A percentile compares a stretch with the other conserved stretches of the same genome.
Evolutionary conservation across 1,140 invertebrate genomes (phyloP).

Genomic region (Pteromalus puparum): DNA sequence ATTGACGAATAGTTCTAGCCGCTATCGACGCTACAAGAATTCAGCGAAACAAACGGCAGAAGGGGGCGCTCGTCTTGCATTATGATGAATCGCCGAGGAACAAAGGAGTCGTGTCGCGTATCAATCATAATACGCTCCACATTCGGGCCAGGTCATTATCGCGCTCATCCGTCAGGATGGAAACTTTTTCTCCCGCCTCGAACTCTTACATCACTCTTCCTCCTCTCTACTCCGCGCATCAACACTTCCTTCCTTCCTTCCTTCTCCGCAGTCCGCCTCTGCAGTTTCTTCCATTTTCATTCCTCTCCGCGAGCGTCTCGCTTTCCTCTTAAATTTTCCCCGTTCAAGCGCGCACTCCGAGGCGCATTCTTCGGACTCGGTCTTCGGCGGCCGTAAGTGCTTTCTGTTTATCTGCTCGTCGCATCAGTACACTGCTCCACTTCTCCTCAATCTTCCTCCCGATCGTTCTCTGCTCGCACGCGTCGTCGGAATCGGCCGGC

Average conservation of each 20-base stretch:
- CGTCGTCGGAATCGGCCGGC: neutral
- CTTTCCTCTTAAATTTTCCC: neutral
- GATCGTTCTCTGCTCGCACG: neutral
- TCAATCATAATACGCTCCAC: conserved; percentile 10
- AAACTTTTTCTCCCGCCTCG: neutral
- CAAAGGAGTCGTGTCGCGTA: conserved; percentile 10
- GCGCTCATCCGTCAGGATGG: neutral
- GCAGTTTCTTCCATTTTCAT: neutral
- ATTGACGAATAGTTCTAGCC: too few species aligned
- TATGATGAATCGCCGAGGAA: neutral
- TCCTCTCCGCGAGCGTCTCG: neutral
- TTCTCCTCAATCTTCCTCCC: neutral
- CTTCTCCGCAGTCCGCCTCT: too few species aligned
- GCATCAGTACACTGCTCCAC: neutral
- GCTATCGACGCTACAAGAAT: too few species aligned
- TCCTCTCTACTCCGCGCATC: too few species aligned
- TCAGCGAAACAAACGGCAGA: too few species aligned
- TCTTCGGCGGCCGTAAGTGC: neutral
- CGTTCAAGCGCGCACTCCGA: neutral
- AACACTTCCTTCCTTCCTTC: neutral
- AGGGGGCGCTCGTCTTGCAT: neutral
- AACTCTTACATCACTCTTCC: neutral
- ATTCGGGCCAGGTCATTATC: neutral
- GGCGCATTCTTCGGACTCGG: neutral
- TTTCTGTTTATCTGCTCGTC: neutral